Conservation (phyloP, 2,113 vertebrate genomes). For the Python bivittatus region DNA sequence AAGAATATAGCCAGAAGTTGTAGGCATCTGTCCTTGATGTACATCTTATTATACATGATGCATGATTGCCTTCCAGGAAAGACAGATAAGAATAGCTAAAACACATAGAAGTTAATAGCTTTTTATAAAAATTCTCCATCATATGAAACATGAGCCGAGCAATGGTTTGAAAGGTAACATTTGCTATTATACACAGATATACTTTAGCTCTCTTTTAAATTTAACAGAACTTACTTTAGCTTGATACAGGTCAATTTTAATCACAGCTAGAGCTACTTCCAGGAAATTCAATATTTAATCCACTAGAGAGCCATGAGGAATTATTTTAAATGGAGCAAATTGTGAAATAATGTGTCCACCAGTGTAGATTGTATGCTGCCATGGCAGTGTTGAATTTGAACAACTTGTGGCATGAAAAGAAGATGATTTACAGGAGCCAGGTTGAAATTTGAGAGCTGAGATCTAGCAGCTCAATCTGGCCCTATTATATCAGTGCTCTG, state of each 20-base stretch:
- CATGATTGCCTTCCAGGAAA: not conserved
- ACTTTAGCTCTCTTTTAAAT: not conserved
- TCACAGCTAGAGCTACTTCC: not conserved
- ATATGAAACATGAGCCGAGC: not conserved
- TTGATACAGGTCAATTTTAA: constrained; percentile 10
- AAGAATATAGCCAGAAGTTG: constrained; percentile 24
- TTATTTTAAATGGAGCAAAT: not conserved
- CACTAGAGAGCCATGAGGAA: not conserved
- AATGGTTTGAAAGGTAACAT: not conserved
- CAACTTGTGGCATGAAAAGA: not conserved
- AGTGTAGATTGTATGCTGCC: not conserved
- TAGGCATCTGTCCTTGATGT: not conserved
- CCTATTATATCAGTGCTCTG: not conserved
- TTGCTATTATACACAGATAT: not conserved
- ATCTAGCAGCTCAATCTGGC: not conserved
- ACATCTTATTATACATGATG: not conserved
- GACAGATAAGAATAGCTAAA: not conserved
- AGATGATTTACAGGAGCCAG: not conserved
- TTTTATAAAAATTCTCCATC: not conserved
- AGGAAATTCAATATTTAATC: not conserved
- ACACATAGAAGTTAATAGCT: not conserved
- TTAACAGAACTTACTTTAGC: not conserved
- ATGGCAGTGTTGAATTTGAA: not conserved
- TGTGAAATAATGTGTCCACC: not conserved
- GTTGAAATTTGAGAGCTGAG: not conserved